Evolutionary conservation across 2,888 invertebrate genomes (phyloP).

Genomic region (Hemicrepidius hirtus): DNA sequence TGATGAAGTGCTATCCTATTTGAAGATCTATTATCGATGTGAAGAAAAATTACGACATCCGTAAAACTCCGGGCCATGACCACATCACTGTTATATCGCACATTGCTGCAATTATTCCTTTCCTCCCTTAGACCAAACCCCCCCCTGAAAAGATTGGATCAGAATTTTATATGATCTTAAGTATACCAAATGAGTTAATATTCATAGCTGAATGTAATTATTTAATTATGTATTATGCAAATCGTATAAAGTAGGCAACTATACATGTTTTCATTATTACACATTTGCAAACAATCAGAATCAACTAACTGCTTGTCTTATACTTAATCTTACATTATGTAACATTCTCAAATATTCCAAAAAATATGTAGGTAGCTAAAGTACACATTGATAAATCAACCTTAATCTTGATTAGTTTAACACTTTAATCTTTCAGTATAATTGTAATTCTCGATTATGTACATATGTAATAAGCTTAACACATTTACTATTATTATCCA

Average conservation of each 20-base stretch:
- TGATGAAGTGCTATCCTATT: too few relatives aligned
- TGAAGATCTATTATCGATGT: too few relatives aligned
- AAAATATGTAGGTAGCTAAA: neutral
- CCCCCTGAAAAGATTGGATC: too few relatives aligned
- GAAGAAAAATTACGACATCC: too few relatives aligned
- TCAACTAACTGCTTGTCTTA: neutral
- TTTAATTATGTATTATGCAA: too few relatives aligned
- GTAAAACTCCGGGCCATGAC: too few relatives aligned
- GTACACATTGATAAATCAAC: constrained; percentile 7
- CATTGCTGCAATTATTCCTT: too few relatives aligned
- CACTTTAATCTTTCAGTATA: neutral
- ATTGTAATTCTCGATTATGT: constrained; percentile 10
- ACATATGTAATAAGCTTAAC: constrained; percentile 12
- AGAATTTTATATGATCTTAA: too few relatives aligned
- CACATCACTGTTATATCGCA: too few relatives aligned
- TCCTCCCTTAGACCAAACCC: too few relatives aligned
- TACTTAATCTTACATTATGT: constrained; percentile 2
- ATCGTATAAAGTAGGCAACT: neutral
- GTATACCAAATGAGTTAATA: too few relatives aligned
- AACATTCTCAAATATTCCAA: neutral
- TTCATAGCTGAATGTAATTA: too few relatives aligned
- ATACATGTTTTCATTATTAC: neutral
- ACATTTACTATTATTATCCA: constrained; percentile 14
- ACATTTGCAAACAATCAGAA: neutral
- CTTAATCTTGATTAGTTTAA: constrained; percentile 5